Evolutionary conservation across 2,888 invertebrate genomes (phyloP), one percentile per base, ranked within the genome.

Genomic region (Drosophila demipolita): DNA sequence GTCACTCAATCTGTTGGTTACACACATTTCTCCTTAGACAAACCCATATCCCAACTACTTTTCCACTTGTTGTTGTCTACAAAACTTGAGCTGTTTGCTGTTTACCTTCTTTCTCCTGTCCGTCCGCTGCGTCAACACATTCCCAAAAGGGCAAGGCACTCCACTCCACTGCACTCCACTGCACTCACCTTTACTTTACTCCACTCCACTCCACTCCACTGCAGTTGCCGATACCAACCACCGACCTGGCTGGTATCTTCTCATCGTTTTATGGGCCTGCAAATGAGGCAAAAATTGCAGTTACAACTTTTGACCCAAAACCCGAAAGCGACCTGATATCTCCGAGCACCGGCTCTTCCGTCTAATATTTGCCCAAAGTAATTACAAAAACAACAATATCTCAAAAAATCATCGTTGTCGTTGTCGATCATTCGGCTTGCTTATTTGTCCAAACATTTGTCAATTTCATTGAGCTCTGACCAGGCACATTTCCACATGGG

Each of bases 371-470:
- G 85, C 84, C 57, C 73, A 78, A 75, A 78, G 68, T 89, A 89
- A 87, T 87, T 86, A 80, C 89, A 86, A 72, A 88, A 82, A 79
- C 84, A 82, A 79, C 80, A 78, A n/a, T n/a, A n/a, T n/a, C n/a
- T n/a, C n/a, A n/a, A n/a, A n/a, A n/a, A n/a, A n/a, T n/a, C 11
- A 38, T 59, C 53, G 67, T 36, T 23, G 53, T 20, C 58, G 68
- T 61, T 69, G 70, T 77, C 80, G 76, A 88, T 88, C 78, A 76
- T 72, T 85, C 73, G 78, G 83, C 76, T 80, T 83, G 77, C 72
- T 84, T 89, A 86, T 86, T 89, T 86, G 89, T 89, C 89, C 78
- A 86, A 86, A 89, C 85, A 86, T 86, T 86, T 86, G 89, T 86
- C 89, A 87, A 86, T 84, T 86, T 87, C 89, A 86, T 86, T 86